phyloP scores from a whole-genome alignment of 1,140 invertebrate genomes.

The Chionoecetes opilio region DNA sequence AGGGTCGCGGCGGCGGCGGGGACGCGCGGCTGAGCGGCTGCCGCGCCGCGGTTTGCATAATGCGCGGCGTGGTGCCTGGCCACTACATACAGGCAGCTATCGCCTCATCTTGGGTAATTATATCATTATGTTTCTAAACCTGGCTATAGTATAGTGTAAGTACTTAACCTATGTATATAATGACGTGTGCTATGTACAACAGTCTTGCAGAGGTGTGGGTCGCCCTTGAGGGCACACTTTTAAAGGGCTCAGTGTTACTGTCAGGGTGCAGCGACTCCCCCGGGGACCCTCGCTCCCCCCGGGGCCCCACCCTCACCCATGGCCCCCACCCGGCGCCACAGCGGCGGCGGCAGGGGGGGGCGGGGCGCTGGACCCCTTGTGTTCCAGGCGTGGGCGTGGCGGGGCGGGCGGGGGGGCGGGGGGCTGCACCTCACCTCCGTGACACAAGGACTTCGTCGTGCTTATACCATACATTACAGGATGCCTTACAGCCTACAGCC shows the following conservation, averaged over 20 bases:
- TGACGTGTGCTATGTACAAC: constrained; percentile 61
- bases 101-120: constrained; percentile 52
- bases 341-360: neutral
- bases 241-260: constrained; percentile 67
- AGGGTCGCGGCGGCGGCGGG: neutral
- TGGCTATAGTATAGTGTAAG: too few relatives aligned
- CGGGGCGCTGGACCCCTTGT: neutral
- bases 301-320: neutral
- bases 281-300: constrained; percentile 9
- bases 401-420: neutral
- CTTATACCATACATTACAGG: neutral
- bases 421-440: constrained; percentile 47
- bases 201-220: constrained; percentile 41
- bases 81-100: neutral
- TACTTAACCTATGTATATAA: constrained; percentile 64
- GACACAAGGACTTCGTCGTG: neutral
- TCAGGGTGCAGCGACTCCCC: neutral
- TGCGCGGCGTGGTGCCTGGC: neutral
- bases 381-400: neutral
- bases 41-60: neutral
- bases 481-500: neutral
- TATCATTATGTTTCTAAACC: constrained; percentile 47
- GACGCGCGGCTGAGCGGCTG: neutral
- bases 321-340: neutral
- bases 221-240: constrained; percentile 50